Percentiles rank a stretch among this genome's conserved stretches.
Evolutionary conservation across 2,113 vertebrate genomes (phyloP).

Genomic region (Toxostoma redivivum): DNA sequence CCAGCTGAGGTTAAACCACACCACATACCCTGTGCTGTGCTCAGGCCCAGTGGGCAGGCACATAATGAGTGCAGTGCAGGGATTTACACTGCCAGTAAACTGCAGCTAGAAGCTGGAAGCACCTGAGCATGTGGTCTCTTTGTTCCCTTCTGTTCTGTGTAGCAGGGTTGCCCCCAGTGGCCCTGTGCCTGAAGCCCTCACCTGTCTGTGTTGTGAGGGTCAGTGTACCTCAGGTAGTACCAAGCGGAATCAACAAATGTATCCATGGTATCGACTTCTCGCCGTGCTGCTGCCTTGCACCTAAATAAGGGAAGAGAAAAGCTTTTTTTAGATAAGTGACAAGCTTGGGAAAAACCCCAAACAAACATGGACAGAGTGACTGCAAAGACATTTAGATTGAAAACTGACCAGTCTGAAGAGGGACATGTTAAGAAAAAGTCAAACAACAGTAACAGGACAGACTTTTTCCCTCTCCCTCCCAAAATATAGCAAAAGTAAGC

Average conservation of each 20-base stretch:
- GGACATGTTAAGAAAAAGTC: not conserved
- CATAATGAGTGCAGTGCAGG: not conserved
- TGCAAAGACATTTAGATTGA: not conserved
- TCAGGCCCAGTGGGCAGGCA: not conserved
- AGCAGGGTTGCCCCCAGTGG: not conserved
- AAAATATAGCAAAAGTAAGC: not conserved
- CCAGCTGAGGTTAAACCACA: not conserved
- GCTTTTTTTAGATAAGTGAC: not conserved
- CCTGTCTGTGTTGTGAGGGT: slow-evolving; percentile 85
- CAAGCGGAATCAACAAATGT: slow-evolving; percentile 96
- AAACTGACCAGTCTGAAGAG: not conserved
- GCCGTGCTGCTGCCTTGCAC: slow-evolving; percentile 82
- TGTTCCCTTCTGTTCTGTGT: not conserved
- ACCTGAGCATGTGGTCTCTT: not conserved
- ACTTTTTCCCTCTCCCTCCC: not conserved
- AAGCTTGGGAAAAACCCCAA: not conserved
- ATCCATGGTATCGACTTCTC: slow-evolving; percentile 97
- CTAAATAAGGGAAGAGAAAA: slow-evolving; percentile 62
- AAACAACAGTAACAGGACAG: not conserved
- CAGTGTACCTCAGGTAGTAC: slow-evolving; percentile 94
- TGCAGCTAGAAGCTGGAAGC: not conserved
- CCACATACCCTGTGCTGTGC: not conserved
- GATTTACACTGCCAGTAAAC: not conserved
- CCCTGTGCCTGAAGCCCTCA: slow-evolving; percentile 37
- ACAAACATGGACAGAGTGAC: not conserved